Evolutionary conservation across 2,888 invertebrate genomes (phyloP), one percentile per base, ranked within the genome.

Genomic region (Pelosia muscerda): DNA sequence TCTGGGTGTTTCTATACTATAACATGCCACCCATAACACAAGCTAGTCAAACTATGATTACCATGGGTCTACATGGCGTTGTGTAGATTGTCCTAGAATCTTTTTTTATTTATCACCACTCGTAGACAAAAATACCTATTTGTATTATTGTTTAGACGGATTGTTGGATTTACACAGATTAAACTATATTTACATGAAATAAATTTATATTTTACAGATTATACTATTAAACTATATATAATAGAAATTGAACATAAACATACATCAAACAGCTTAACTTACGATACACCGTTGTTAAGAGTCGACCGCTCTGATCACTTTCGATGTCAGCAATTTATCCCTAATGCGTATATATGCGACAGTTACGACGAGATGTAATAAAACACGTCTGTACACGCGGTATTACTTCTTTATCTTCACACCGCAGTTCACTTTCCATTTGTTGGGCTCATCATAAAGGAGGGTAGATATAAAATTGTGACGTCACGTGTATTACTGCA

Each of bases 361-460:
- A 59, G 61, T 67, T 71, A 71, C 74, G 76, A 75, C 72, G 72
- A 72, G 60, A 23, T 66, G 76, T 65, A 72, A 75, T 79, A 79
- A 78, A 79, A 78, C 68, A 73, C 57, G 76, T 61, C 65, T 68
- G 61, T 74, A 86, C 83, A 86, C 81, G 79, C 76, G 81, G 85
- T 84, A 89, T 92, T 90, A 93, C 92, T 91, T 93, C 92, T 93
- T 92, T 93, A 92, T 93, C 92, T 89, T 84, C 79, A 77, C 78
- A 77, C 83, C 85, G 84, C 92, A 93, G 92, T 87, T 82, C 81
- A 78, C 85, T 84, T 88, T 88, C 85, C 89, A 90, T 91, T 92
- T 89, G 89, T 88, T 86, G 86, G 81, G 83, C 87, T 89, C 88
- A 87, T 91, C 89, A 88, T 88, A 88, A 90, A 86, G 83, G 83